Evolutionary conservation across 2,888 invertebrate genomes (phyloP), one percentile per base, ranked within the genome.

Genomic region (Ctena decussata): DNA sequence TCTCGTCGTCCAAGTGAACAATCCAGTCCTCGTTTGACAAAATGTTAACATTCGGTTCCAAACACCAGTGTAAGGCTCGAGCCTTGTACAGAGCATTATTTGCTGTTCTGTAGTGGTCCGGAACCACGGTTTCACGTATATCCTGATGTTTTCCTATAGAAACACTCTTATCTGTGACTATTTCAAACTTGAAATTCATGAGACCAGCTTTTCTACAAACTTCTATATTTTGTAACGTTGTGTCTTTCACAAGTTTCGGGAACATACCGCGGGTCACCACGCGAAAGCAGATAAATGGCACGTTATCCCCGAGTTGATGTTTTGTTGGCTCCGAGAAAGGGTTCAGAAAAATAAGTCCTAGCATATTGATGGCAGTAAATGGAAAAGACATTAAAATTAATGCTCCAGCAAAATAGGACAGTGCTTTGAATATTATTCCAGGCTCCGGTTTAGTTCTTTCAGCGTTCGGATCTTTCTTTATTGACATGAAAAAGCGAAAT

Each of bases 221-320:
- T 15, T 39, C 35, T 6, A 41, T 46, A 69, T 85, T 85, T 18
- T 32, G 35, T 39, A 78, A 41, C 12, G 85, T 80, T 44, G 83
- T 89, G 39, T 79, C 37, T 39, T 75, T 71, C 0, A 92, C 91
- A 5, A 92, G 80, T 27, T 88, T 82, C 0, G 92, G 91, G 60
- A 82, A 92, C 21, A 85, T 72, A 0, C 92, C 92, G 24, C 90
- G 76, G 0, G 92, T 92, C 6, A 92, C 92, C 12, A 91, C 91
- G 11, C 92, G 81, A 77, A 92, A 92, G 72, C 90, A 92, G 46
- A 92, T 70, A 72, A 89, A 92, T 0, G 92, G 91, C 0, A 49
- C 35, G 21, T 3, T 35, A 18, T 65, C 65, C 21, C 65, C 65
- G 11, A 65, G 32, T 24, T 24, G 32, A 30, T 32, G 21, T 65